Evolutionary conservation across 2,797 vertebrate genomes (phyloP), one percentile per base, ranked within the genome.

Genomic region (Onychomys leucogaster): DNA sequence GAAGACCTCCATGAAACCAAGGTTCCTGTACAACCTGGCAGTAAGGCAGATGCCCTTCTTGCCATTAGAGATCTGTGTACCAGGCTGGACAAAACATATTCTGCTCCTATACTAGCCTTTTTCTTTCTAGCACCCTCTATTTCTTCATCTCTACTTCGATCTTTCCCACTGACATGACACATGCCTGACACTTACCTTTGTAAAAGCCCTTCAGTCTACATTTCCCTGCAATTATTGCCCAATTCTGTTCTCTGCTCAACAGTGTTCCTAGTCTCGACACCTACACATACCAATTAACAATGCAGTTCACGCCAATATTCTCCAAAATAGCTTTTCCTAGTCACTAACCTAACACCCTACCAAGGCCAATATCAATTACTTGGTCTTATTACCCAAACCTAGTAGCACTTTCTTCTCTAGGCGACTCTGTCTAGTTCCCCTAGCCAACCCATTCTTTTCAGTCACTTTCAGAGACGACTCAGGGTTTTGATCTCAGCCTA

Each of bases 361-460:
- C 67, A 89, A 91, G 52, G 75, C n/a, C 82, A 91, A 32, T 83
- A 37, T 23, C 37, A 78, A 43, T 76, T 77, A 89, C 41, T 43
- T 92, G 78, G 65, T 77, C n/a, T 90, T 85, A 78, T 85, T 46
- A 90, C 49, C 23, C 73, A 93, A 91, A 89, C 46, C 32, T n/a
- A 94, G 67, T 16, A 90, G 73, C 1, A 43, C 10, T 41, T 84
- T 80, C 63, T 75, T 95, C 49, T 87, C 61, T 43, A 92, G 84
- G 41, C 57, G 77, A 2, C 77, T 55, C 46, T 92, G 77, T 49
- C 77, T 59, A 46, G 32, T 46, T 77, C 46, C 46, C 43, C 46
- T 13, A 37, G 32, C 43, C 52, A 25, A 69, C 43, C 12, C 32
- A 16, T 52, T 77, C 76, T 34, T 84, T 65, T 13, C 82, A 65